These are phyloP conservation scores for Paedocypris sp. DNA, from an alignment of 2,113 vertebrate species.

Conservation along the genomic window DNA sequence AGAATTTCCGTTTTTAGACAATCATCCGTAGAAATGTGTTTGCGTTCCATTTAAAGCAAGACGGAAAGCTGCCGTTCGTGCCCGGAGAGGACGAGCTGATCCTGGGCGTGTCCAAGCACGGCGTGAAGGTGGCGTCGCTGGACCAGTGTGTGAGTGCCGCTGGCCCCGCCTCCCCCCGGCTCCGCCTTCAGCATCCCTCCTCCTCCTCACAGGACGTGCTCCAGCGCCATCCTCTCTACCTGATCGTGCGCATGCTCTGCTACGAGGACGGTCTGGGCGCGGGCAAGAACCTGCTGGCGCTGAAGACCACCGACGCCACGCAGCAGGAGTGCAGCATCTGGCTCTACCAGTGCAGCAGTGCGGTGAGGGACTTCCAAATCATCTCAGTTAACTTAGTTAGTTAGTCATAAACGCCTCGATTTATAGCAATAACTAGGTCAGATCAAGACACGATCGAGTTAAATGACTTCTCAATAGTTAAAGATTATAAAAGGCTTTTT, in stretches of 20 bases:
- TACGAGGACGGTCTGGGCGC: conserved; percentile 91
- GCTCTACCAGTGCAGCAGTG: conserved; percentile 90
- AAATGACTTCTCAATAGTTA: too few species aligned
- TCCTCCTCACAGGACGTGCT: conserved; percentile 71
- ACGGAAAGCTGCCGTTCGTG: conserved; percentile 90
- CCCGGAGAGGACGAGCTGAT: conserved; percentile 88
- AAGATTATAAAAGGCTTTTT: too few species aligned
- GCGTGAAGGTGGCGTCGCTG: conserved; percentile 84
- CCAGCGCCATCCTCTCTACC: conserved; percentile 84
- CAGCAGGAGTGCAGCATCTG: conserved; percentile 83
- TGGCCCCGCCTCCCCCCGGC: too few species aligned
- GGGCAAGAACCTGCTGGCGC: conserved; percentile 83
- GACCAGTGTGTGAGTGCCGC: conserved; percentile 86
- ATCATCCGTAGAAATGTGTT: too few species aligned
- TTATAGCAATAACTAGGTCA: too few species aligned
- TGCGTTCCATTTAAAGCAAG: conserved; percentile 73
- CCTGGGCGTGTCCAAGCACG: conserved; percentile 88
- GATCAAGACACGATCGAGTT: too few species aligned
- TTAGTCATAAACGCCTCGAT: too few species aligned
- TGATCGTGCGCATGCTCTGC: conserved; percentile 91
- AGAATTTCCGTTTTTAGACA: too few species aligned
- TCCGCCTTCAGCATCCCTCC: neutral
- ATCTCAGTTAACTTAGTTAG: too few species aligned
- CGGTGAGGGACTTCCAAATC: conserved; percentile 65
- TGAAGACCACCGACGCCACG: conserved; percentile 81